Evolutionary conservation across 2,797 vertebrate species (phyloP).

Genomic region (Todus mexicanus): DNA sequence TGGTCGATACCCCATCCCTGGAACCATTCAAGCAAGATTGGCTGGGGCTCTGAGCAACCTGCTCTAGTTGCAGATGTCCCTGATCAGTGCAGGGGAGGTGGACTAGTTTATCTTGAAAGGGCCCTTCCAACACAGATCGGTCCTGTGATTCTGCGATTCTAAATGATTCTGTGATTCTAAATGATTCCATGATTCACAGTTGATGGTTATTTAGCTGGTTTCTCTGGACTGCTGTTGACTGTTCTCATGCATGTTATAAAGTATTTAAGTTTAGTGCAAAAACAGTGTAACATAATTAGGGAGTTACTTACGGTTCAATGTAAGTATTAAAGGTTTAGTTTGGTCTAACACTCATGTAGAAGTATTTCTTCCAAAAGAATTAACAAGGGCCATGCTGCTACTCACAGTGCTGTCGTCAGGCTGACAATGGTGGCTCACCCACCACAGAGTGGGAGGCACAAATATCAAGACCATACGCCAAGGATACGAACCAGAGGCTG

Average conservation of each 20-base stretch:
- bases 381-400: background rate
- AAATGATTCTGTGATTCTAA: too few species aligned
- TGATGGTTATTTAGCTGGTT: background rate
- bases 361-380: background rate
- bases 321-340: too few species aligned
- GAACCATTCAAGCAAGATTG: too few species aligned
- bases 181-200: background rate
- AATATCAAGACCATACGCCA: background rate
- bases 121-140: too few species aligned
- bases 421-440: background rate
- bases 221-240: background rate
- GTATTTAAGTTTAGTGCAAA: background rate
- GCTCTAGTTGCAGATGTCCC: too few species aligned
- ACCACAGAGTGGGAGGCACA: background rate
- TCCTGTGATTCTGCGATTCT: too few species aligned
- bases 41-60: too few species aligned
- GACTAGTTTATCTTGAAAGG: too few species aligned
- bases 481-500: background rate
- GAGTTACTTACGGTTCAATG: background rate
- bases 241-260: background rate
- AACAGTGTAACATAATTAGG: background rate
- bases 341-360: rapidly evolving
- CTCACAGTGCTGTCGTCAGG: background rate
- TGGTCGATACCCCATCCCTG: too few species aligned
- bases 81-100: too few species aligned